A percentile compares a stretch with the other conserved stretches of the same genome.
phyloP scores from a whole-genome alignment of 53 echinoderm and acorn worm species.

The Henricia sp. region DNA sequence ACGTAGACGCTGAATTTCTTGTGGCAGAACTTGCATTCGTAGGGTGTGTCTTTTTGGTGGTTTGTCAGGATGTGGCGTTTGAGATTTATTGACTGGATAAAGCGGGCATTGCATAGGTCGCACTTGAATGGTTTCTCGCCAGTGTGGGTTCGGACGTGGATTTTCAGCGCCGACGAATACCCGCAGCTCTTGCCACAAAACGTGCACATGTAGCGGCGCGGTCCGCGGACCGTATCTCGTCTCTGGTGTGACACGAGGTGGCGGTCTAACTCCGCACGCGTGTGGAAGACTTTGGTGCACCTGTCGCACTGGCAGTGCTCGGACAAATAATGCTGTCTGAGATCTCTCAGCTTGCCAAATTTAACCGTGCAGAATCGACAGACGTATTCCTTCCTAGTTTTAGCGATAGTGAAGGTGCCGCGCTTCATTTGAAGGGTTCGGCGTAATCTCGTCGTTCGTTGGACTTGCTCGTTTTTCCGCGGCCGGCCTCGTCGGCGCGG shows the following conservation, averaged over 20 bases:
- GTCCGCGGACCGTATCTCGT: constrained; percentile 39
- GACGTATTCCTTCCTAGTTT: constrained; percentile 60
- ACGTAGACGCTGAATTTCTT: constrained; percentile 91
- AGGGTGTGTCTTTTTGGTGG: constrained; percentile 82
- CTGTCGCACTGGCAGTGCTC: constrained; percentile 80
- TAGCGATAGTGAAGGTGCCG: constrained; percentile 45
- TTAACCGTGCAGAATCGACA: constrained; percentile 71
- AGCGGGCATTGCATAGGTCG: constrained; percentile 76
- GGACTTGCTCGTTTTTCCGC: constrained; percentile 51
- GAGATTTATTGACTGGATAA: constrained; percentile 93
- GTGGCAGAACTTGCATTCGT: constrained; percentile 84
- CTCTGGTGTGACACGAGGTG: constrained; percentile 76
- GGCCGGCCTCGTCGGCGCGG: constrained; percentile 47
- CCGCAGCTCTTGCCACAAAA: constrained; percentile 81
- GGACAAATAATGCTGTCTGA: constrained; percentile 66
- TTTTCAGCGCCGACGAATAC: constrained; percentile 83
- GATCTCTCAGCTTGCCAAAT: constrained; percentile 62
- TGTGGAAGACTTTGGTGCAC: constrained; percentile 77
- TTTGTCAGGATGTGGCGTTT: constrained; percentile 87
- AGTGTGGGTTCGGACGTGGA: constrained; percentile 88
- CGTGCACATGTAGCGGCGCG: constrained; percentile 73
- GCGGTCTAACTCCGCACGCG: constrained; percentile 54
- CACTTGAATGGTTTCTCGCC: constrained; percentile 91
- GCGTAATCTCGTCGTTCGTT: constrained; percentile 48
- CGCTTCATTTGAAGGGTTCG: constrained; percentile 66